Percentiles rank a stretch among this genome's conserved stretches.
Evolutionary conservation across 2,888 invertebrate genomes (phyloP).

Genomic region (Schizaphis graminum): DNA sequence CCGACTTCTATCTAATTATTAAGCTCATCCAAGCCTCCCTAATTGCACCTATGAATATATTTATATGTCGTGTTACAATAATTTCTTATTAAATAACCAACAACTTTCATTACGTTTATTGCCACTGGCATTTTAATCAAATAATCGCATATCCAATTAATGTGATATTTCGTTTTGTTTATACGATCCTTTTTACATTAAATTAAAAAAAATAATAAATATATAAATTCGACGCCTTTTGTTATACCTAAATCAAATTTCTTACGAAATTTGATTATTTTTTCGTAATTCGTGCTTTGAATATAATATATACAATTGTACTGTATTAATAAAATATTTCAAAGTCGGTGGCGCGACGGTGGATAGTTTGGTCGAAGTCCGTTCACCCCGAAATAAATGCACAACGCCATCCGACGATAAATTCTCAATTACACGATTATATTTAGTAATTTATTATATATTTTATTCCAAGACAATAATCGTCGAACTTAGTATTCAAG

Average conservation of each 20-base stretch:
- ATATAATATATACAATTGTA: not conserved
- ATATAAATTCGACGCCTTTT: not conserved
- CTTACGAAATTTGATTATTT: slow-evolving; percentile 3
- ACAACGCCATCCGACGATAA: not conserved
- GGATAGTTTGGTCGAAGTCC: not conserved
- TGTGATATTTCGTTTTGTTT: not conserved
- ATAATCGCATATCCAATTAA: not conserved
- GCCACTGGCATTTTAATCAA: not conserved
- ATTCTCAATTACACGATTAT: not conserved
- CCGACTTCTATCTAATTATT: not conserved
- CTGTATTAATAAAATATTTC: not conserved
- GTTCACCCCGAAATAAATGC: slow-evolving; percentile 19
- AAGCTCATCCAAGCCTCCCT: no score
- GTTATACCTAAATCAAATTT: not conserved
- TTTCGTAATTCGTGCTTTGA: not conserved
- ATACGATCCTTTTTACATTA: not conserved
- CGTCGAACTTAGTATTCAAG: slow-evolving; percentile 33
- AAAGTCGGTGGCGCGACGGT: not conserved
- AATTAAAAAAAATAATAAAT: not conserved
- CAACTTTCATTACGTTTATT: not conserved
- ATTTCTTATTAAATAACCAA: not conserved
- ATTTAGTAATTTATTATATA: not conserved
- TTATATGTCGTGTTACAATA: not conserved
- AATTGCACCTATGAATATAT: not conserved
- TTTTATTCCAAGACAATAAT: slow-evolving; percentile 24